Conservation (phyloP, 2,113 vertebrate genomes). For the Cygnus atratus region DNA sequence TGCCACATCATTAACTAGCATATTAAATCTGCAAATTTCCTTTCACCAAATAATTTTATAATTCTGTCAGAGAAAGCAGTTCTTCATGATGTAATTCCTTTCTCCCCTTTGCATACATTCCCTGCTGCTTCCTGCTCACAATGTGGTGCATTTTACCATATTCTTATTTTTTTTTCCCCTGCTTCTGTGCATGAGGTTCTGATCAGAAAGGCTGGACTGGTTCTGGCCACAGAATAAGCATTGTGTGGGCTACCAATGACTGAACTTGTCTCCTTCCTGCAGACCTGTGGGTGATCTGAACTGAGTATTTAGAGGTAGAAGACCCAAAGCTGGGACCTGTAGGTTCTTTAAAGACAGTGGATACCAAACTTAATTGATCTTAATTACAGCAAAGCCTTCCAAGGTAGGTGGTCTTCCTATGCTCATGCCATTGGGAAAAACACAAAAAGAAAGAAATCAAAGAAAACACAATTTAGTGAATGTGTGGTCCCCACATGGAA, state of each 20-base stretch:
- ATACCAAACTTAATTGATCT: neutral
- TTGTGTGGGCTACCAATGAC: no score
- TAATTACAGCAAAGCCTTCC: neutral
- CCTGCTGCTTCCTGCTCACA: neutral
- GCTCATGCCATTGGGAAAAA: neutral
- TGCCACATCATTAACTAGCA: slow-evolving; percentile 27
- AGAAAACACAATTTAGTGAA: neutral
- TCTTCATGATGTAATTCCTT: neutral
- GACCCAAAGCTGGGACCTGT: neutral
- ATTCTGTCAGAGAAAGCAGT: neutral
- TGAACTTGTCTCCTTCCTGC: neutral
- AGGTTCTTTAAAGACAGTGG: neutral
- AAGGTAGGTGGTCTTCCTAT: neutral
- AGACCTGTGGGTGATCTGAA: neutral
- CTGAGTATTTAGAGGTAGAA: neutral
- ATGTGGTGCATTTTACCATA: neutral
- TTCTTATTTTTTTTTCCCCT: neutral
- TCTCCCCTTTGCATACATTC: neutral
- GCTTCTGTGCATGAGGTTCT: neutral
- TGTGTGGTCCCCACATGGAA: neutral
- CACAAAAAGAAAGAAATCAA: neutral
- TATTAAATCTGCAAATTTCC: slow-evolving; percentile 42
- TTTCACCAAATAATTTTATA: slow-evolving; percentile 28
- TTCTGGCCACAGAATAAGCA: neutral
- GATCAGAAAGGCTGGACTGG: neutral